Base-by-base conservation (phyloP, 2,888 invertebrate genomes). In the Thecophora atra region DNA sequence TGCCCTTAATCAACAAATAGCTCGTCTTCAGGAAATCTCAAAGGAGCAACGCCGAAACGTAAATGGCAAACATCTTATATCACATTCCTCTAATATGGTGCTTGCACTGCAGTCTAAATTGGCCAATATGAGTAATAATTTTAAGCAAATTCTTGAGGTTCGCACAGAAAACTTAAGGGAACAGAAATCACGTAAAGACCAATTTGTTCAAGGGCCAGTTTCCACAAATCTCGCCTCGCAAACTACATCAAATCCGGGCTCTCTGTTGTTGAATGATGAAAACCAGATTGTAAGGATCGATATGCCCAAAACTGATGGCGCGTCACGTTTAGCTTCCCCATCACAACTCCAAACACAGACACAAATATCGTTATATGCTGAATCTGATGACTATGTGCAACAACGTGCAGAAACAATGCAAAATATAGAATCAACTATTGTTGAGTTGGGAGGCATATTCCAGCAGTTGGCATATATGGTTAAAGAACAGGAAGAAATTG, bases 391-490 rank as follows among this genome's bases (percentile, higher is more conserved):
- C 64, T 99, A 98, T 88, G 90, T 98, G 54, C 94, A 95, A 81
- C 94, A 93, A 81, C 90, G 99, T 80, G 97, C 97, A 52, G 97
- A 98, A 85, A 97, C 99, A 0, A 99, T 99, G 98, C 97, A 99
- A 86, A 98, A 95, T 85, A 99, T 99, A 82, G 99, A 99, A 87
- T 95, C 96, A 67, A 99, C 99, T 21, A 99, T 99, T 81, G 97
- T 99, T 17, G 99, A 99, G 87, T 88, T 99, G 63, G 99, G 99
- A n/a, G 96, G 96, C 15, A 99, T 99, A 83, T 99, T 99, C 86
- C 95, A 96, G 82, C 98, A 98, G 86, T 85, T 97, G 77, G 96
- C 96, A 5, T 94, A 94, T 82, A 98, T 99, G 97, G 98, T 99
- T 19, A 87, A 87, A 56, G 87, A 87, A 72, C 87, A 87, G 86